Base-by-base conservation (phyloP, 1,140 invertebrate genomes). In the Leptestheria dahalacensis region DNA sequence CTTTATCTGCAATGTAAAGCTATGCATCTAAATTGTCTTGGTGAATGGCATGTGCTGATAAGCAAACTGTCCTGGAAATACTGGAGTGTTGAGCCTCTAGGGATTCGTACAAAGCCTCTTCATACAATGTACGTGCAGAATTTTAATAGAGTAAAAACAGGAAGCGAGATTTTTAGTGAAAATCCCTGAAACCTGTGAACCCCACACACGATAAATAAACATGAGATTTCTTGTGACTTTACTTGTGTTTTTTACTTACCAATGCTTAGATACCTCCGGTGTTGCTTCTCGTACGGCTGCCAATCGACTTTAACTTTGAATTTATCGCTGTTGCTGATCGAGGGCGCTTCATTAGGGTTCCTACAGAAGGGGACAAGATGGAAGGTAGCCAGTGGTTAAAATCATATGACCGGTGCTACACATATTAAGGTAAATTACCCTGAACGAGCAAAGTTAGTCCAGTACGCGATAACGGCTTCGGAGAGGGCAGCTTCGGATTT, bases 371-470 rank as follows among this genome's bases (percentile, higher is more conserved):
- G 11, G 49, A 68, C 55, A 61, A 60, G 55, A 63, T 64, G 6
- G 57, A 20, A 48, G n/a, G n/a, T 52, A 57, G 61, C 59, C 28
- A 46, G 48, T 55, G 33, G 46, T n/a, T n/a, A n/a, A n/a, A n/a
- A n/a, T n/a, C n/a, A n/a, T n/a, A n/a, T n/a, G n/a, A n/a, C n/a
- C n/a, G n/a, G n/a, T n/a, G n/a, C n/a, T n/a, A n/a, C n/a, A n/a
- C n/a, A n/a, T n/a, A n/a, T n/a, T n/a, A n/a, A n/a, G n/a, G n/a
- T n/a, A n/a, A n/a, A n/a, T 83, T 77, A 97, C 94, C 95, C 95
- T n/a, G 85, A 89, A 70, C 88, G 87, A 12, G 90, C 91, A 71
- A 99, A 99, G 76, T 97, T 98, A n/a, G 89, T 85, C 75, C 93
- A 86, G 69, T 94, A 95, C 25, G 86, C 81, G 78, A 98, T 96